Evolutionary conservation across 2,888 invertebrate species (phyloP).

Genomic region (Orgyia antiqua): DNA sequence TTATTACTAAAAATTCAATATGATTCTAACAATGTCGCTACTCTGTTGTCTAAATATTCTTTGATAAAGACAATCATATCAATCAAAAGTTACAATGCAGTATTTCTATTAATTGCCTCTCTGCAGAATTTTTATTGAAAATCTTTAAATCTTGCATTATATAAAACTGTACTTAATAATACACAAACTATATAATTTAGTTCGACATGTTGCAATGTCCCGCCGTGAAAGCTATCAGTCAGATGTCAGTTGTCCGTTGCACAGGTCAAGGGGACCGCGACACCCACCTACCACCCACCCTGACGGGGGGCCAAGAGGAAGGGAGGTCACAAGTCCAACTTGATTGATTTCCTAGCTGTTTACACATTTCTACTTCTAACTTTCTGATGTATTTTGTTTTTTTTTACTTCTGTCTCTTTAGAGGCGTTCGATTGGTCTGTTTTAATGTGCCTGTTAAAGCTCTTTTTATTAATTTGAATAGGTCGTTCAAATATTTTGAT

Average conservation of each 20-base stretch:
- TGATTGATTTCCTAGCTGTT: constrained; percentile 64
- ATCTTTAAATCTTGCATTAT: too few relatives aligned
- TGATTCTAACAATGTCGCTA: too few relatives aligned
- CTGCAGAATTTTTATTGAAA: too few relatives aligned
- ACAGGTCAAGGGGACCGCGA: constrained; percentile 57
- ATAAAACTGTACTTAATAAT: constrained; percentile 4
- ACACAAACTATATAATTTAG: constrained; percentile 19
- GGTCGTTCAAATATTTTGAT: too few relatives aligned
- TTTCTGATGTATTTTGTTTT: constrained; percentile 22
- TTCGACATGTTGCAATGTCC: constrained; percentile 25
- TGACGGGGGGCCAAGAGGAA: constrained; percentile 9
- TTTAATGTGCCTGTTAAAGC: neutral
- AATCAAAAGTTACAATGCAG: too few relatives aligned
- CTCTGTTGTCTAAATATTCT: too few relatives aligned
- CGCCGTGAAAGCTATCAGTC: constrained; percentile 52
- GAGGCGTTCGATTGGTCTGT: constrained; percentile 2
- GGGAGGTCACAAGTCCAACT: constrained; percentile 36
- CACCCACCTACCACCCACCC: constrained; percentile 5
- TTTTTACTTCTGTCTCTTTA: constrained; percentile 8
- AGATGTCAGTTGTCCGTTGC: constrained; percentile 47
- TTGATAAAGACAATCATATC: too few relatives aligned
- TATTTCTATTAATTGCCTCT: too few relatives aligned
- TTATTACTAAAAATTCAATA: too few relatives aligned
- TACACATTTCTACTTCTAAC: constrained; percentile 27
- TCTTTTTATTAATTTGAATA: neutral